Percentiles rank a stretch among this genome's conserved stretches.
Evolutionary conservation across 1,140 invertebrate genomes (phyloP).

Genomic region (Drosophila arizonae): DNA sequence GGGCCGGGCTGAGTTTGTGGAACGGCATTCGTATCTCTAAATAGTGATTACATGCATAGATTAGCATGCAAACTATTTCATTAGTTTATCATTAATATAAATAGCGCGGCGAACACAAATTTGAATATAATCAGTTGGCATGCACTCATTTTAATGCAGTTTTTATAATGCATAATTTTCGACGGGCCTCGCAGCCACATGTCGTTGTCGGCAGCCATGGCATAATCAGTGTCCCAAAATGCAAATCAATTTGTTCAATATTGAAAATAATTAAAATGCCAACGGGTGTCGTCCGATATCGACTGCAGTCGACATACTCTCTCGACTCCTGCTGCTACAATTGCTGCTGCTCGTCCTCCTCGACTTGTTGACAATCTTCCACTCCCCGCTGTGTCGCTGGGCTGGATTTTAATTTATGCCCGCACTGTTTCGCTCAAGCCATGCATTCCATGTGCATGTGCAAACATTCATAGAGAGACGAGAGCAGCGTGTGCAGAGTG

Average conservation of each 20-base stretch:
- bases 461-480: constrained; percentile 54
- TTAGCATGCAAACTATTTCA: constrained; percentile 73
- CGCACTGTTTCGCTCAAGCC: constrained; percentile 34
- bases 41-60: constrained; percentile 50
- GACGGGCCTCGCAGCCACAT: constrained; percentile 5
- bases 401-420: constrained; percentile 70
- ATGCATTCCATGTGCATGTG: constrained; percentile 64
- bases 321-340: no score
- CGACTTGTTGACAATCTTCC: constrained; percentile 63
- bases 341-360: neutral
- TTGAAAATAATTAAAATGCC: constrained; percentile 81
- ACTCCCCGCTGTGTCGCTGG: constrained; percentile 32
- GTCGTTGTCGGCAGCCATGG: constrained; percentile 49
- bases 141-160: constrained; percentile 68
- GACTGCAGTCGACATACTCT: no score
- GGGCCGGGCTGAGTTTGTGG: neutral
- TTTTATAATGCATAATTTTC: constrained; percentile 71
- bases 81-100: constrained; percentile 72
- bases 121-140: constrained; percentile 72
- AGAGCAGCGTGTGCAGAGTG: neutral
- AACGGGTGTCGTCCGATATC: constrained; percentile 39
- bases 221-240: constrained; percentile 77
- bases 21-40: constrained; percentile 19
- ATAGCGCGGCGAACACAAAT: constrained; percentile 58
- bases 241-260: constrained; percentile 81